A percentile compares a stretch with the other conserved stretches of the same genome.
Evolutionary conservation across 2,113 vertebrate species (phyloP).

Genomic region (Balaeniceps rex): DNA sequence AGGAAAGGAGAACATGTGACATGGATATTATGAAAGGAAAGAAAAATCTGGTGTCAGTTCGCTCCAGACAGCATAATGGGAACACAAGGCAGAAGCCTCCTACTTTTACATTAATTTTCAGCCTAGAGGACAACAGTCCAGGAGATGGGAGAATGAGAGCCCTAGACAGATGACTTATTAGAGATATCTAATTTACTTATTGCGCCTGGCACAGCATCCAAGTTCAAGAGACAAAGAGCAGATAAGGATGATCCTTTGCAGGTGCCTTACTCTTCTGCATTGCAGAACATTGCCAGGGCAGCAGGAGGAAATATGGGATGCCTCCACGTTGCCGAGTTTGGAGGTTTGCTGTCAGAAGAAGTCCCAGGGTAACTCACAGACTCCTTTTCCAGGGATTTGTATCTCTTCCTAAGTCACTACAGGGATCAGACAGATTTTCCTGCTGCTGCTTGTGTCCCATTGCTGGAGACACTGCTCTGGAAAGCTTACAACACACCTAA

Average conservation of each 20-base stretch:
- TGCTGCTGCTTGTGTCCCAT: neutral
- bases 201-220: neutral
- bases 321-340: neutral
- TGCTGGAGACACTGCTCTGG: neutral
- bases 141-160: neutral
- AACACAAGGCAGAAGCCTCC: neutral
- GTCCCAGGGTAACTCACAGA: neutral
- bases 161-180: neutral
- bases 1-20: neutral
- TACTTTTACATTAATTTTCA: neutral
- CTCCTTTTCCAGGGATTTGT: neutral
- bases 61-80: neutral
- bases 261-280: neutral
- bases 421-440: neutral
- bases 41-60: neutral
- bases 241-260: neutral
- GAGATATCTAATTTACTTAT: neutral
- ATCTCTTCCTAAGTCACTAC: neutral
- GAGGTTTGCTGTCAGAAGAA: neutral
- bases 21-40: neutral
- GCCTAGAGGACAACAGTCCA: neutral
- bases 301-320: neutral
- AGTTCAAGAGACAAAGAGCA: neutral
- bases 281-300: neutral
- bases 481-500: neutral